Percentiles rank a stretch among this genome's conserved stretches.
phyloP scores from a whole-genome alignment of 2,888 invertebrate genomes.

The Thymelicus acteon region DNA sequence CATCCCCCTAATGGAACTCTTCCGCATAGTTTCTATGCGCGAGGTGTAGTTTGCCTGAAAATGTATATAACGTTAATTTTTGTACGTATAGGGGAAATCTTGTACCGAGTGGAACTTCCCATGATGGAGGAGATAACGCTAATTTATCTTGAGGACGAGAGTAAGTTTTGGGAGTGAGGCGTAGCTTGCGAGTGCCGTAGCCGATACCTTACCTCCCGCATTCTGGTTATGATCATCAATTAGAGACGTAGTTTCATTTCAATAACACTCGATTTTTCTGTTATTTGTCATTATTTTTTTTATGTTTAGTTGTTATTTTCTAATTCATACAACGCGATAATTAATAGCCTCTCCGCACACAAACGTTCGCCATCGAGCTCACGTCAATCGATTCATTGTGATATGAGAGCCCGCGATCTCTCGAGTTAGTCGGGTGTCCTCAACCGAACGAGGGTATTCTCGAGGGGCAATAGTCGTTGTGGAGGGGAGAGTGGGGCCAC shows the following conservation, averaged over 20 bases:
- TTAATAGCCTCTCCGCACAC: conserved; percentile 79
- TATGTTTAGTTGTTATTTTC: conserved; percentile 70
- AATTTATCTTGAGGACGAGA: conserved; percentile 96
- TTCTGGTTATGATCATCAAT: conserved; percentile 86
- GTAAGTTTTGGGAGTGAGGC: conserved; percentile 87
- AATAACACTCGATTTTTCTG: conserved; percentile 82
- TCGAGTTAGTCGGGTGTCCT: conserved; percentile 44
- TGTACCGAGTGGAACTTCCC: conserved; percentile 96
- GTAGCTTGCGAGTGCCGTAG: conserved; percentile 88
- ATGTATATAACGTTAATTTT: conserved; percentile 84
- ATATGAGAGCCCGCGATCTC: conserved; percentile 54
- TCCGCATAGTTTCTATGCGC: conserved; percentile 53
- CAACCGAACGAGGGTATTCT: conserved; percentile 42
- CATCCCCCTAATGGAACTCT: conserved; percentile 44
- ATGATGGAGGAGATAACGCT: conserved; percentile 97
- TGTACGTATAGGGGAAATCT: conserved; percentile 91
- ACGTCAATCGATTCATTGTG: conserved; percentile 66
- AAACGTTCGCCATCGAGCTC: conserved; percentile 69
- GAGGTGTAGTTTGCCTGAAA: conserved; percentile 53
- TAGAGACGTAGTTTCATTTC: conserved; percentile 84
- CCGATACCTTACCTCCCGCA: conserved; percentile 85
- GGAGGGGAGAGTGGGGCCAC: conserved; percentile 64
- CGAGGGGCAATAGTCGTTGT: conserved; percentile 43
- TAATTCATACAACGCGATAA: conserved; percentile 78
- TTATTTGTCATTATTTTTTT: conserved; percentile 75